Conservation (phyloP, 2,797 vertebrate genomes). For the Phataginus tricuspis region DNA sequence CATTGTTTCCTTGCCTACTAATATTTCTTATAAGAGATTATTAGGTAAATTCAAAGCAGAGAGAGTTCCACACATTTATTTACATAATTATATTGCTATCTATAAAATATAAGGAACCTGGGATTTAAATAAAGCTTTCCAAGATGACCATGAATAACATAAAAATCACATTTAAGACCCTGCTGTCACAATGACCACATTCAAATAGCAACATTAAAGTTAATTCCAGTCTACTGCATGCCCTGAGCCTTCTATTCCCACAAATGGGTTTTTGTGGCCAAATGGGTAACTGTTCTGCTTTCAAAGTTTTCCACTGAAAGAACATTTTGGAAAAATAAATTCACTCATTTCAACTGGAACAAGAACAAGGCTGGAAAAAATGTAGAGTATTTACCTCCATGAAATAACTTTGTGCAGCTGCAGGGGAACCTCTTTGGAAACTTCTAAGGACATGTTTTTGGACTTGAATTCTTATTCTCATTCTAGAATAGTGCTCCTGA, state of each 20-base stretch:
- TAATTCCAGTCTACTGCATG: neutral
- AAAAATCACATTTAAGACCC: conserved; percentile 1
- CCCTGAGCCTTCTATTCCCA: neutral
- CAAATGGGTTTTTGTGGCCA: neutral
- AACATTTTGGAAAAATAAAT: conserved; percentile 47
- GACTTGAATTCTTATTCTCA: neutral
- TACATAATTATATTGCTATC: conserved; percentile 55
- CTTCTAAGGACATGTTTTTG: neutral
- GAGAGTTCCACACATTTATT: conserved; percentile 49
- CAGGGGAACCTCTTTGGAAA: neutral
- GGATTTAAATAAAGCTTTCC: conserved; percentile 50
- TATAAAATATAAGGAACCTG: conserved; percentile 59
- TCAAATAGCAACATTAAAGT: neutral
- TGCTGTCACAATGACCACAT: neutral
- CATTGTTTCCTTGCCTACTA: neutral
- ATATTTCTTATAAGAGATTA: neutral
- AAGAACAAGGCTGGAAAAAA: neutral
- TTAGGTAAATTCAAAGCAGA: conserved; percentile 22
- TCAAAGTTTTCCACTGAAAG: conserved; percentile 27
- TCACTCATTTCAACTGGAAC: conserved; percentile 19
- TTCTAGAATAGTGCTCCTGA: neutral
- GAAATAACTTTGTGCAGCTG: neutral
- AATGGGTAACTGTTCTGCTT: conserved; percentile 17
- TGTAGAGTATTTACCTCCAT: neutral
- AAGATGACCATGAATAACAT: neutral